Conservation (phyloP, 2,797 vertebrate genomes). For the Macroramphosus scolopax region DNA sequence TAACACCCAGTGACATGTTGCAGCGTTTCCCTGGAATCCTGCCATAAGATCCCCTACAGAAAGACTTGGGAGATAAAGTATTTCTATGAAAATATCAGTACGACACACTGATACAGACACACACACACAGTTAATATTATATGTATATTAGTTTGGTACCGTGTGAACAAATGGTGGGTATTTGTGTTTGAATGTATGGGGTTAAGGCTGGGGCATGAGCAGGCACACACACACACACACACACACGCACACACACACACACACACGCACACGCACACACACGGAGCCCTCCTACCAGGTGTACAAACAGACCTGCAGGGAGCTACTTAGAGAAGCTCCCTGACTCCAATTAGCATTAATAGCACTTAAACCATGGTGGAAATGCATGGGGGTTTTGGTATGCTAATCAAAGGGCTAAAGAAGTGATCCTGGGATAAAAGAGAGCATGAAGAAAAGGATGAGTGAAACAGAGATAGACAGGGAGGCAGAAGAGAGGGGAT, state of each 20-base stretch:
- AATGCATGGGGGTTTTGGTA: constrained; percentile 74
- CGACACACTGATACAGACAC: too few relatives aligned
- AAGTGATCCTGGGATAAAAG: constrained; percentile 77
- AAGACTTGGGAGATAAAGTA: too few relatives aligned
- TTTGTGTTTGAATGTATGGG: background rate
- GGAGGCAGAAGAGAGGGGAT: constrained; percentile 68
- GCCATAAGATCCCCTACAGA: too few relatives aligned
- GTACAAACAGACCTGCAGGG: constrained; percentile 74
- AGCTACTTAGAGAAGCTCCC: constrained; percentile 61
- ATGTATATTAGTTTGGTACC: background rate
- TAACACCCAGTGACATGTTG: too few relatives aligned
- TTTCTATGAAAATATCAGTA: too few relatives aligned
- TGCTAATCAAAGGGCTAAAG: constrained; percentile 75
- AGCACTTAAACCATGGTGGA: constrained; percentile 74
- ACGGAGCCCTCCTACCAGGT: constrained; percentile 64
- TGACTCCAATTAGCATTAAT: constrained; percentile 76
- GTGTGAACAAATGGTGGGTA: constrained; percentile 2
- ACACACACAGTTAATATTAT: too few relatives aligned
- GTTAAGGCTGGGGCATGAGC: constrained; percentile 32
- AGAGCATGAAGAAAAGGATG: constrained; percentile 72
- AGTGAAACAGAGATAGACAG: constrained; percentile 68
- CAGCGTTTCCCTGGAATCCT: too few relatives aligned
- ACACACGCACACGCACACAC: constrained; percentile 9
- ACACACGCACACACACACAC: constrained; percentile 36
- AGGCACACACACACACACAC: constrained; percentile 38